phyloP scores from a whole-genome alignment of 1,140 invertebrate genomes.

The Bursaphelenchus mucronatus region DNA sequence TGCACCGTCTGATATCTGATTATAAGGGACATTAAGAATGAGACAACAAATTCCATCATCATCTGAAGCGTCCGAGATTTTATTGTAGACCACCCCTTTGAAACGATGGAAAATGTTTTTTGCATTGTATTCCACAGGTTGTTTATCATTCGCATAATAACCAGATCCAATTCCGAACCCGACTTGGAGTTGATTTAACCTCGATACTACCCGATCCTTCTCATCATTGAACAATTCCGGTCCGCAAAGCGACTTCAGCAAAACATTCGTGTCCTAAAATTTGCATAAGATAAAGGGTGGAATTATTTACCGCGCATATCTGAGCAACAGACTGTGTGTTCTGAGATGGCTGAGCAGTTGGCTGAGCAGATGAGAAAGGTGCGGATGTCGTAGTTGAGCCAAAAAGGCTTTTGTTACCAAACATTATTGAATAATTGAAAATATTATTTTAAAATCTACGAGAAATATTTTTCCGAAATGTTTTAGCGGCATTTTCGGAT shows the following conservation, averaged over 20 bases:
- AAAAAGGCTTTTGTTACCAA: too few relatives aligned
- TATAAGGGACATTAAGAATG: constrained; percentile 8
- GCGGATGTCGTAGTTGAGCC: too few relatives aligned
- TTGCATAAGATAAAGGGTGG: too few relatives aligned
- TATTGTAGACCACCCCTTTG: constrained; percentile 24
- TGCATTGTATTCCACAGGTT: constrained; percentile 17
- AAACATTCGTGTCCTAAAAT: constrained; percentile 13
- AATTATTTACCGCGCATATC: too few relatives aligned
- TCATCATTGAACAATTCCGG: constrained; percentile 20
- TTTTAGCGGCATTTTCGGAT: too few relatives aligned
- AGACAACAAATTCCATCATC: constrained; percentile 14
- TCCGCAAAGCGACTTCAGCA: constrained; percentile 11
- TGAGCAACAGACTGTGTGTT: too few relatives aligned
- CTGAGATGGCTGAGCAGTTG: too few relatives aligned
- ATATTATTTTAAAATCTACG: too few relatives aligned
- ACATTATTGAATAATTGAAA: too few relatives aligned
- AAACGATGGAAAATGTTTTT: constrained; percentile 20
- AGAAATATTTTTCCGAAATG: too few relatives aligned
- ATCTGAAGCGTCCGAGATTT: constrained; percentile 13
- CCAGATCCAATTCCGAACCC: constrained; percentile 10
- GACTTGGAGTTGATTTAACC: constrained; percentile 19
- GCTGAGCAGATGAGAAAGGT: too few relatives aligned
- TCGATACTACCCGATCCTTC: constrained; percentile 15
- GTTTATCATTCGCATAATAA: constrained; percentile 12
- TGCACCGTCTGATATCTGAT: constrained; percentile 10